Percentiles rank a stretch among this genome's conserved stretches.
Evolutionary conservation across 2,113 vertebrate genomes (phyloP).

Genomic region (Esox niger): DNA sequence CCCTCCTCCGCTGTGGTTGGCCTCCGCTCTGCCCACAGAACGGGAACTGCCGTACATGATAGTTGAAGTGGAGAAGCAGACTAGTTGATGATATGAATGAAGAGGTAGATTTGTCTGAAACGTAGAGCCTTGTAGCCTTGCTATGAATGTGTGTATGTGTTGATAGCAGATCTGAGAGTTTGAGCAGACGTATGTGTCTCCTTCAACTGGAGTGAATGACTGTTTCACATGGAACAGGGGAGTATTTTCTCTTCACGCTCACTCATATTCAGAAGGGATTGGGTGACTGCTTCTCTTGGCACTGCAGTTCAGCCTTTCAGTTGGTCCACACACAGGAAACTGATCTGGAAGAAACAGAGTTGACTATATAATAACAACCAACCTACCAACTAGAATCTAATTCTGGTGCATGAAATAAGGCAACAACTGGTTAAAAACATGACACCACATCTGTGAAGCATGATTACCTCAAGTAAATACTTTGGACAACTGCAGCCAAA

Average conservation of each 20-base stretch:
- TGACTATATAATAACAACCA: no score
- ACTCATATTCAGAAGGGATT: conserved; percentile 9
- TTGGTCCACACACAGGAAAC: conserved; percentile 14
- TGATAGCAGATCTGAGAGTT: conserved; percentile 8
- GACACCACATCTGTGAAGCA: no score
- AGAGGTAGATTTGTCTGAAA: background rate
- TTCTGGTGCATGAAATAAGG: no score
- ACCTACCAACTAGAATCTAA: no score
- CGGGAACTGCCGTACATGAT: conserved; percentile 95
- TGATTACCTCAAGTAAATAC: no score
- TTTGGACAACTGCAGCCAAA: no score
- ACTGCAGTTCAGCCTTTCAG: background rate
- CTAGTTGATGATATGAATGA: background rate
- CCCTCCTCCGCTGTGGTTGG: conserved; percentile 71
- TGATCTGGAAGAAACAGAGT: conserved; percentile 48
- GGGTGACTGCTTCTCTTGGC: background rate
- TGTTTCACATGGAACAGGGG: conserved; percentile 35
- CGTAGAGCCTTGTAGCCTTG: background rate
- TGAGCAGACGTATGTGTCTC: conserved; percentile 4
- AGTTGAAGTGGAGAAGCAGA: conserved; percentile 14
- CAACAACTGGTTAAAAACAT: no score
- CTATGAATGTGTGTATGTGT: conserved; percentile 2
- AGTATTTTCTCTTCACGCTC: conserved; percentile 12
- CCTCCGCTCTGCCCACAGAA: conserved; percentile 90
- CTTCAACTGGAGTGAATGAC: conserved; percentile 34